Base-by-base conservation (phyloP, 2,888 invertebrate species). In the Epinotia brunnichana region DNA sequence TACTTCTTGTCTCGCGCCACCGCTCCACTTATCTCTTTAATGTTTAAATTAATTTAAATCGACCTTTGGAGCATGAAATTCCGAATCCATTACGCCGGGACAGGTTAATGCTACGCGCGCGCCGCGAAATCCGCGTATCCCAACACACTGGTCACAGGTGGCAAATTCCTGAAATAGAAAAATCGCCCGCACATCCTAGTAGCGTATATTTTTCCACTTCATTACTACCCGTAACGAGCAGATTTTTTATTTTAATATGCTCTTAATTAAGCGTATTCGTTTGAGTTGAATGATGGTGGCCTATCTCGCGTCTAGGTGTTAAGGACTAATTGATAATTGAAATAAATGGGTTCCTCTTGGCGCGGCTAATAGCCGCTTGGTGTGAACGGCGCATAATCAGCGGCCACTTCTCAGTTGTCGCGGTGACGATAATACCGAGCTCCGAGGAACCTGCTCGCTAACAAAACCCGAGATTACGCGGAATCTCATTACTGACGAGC, bases 31-130 rank as follows among this genome's bases (percentile, higher is more conserved):
- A 81, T 87, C 86, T 86, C 86, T 87, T 86, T 87, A 88, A 88
- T 87, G 89, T 89, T 82, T 90, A 89, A 90, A 91, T 92, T 91
- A 91, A 91, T 91, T 91, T 88, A 87, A 88, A 88, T 85, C 87
- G 86, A 89, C 88, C 88, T 87, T 88, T 86, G 85, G 79, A 85
- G 86, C 86, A 85, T 87, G 86, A 90, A 89, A 92, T 91, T 88
- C 91, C 84, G 85, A 87, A 90, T 90, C 85, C 90, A 90, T 91
- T 91, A 89, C 83, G 48, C 74, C 73, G 76, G 78, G 90, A 92
- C 91, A 90, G 88, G 83, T 89, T 90, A 90, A 90, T 90, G 88
- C 82, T 83, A 82, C 80, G 76, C 80, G 61, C 74, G 77, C 79
- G 81, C 77, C 75, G 84, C 81, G 75, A 84, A 85, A 82, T 82